Conservation (phyloP, 2,113 vertebrate genomes). For the Mohoua ochrocephala region DNA sequence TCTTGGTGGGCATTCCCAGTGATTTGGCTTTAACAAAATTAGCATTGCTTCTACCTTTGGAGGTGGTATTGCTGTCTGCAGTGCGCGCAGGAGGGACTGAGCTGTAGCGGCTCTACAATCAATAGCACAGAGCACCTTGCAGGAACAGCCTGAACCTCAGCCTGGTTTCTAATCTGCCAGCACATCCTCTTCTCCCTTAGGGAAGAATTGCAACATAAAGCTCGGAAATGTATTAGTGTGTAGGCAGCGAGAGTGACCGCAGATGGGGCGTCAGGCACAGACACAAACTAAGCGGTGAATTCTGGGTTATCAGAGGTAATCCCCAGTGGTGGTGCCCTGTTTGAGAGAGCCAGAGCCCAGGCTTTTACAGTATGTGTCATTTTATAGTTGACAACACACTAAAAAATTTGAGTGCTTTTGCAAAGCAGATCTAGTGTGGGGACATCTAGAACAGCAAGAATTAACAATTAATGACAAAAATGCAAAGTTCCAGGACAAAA, state of each 20-base stretch:
- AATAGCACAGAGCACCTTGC: background rate
- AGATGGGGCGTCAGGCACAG: background rate
- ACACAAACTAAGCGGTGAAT: background rate
- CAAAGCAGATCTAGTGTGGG: background rate
- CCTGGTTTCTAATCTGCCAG: background rate
- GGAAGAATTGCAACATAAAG: background rate
- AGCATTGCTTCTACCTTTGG: background rate
- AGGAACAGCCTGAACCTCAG: background rate
- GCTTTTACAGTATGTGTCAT: background rate
- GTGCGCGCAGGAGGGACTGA: background rate
- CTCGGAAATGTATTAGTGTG: background rate
- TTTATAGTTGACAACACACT: background rate
- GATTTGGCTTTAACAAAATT: background rate
- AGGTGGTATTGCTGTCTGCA: background rate
- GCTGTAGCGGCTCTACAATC: background rate
- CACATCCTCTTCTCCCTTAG: background rate
- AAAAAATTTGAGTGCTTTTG: background rate
- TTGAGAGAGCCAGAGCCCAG: background rate
- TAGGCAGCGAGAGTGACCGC: background rate
- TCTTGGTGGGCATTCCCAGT: background rate
- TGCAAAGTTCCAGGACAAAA: background rate
- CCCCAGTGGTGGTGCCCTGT: background rate
- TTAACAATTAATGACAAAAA: background rate
- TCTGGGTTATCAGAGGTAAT: background rate
- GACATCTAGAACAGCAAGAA: background rate